phyloP scores from a whole-genome alignment of 2,113 vertebrate species.

The Ancistrus triradiatus region DNA sequence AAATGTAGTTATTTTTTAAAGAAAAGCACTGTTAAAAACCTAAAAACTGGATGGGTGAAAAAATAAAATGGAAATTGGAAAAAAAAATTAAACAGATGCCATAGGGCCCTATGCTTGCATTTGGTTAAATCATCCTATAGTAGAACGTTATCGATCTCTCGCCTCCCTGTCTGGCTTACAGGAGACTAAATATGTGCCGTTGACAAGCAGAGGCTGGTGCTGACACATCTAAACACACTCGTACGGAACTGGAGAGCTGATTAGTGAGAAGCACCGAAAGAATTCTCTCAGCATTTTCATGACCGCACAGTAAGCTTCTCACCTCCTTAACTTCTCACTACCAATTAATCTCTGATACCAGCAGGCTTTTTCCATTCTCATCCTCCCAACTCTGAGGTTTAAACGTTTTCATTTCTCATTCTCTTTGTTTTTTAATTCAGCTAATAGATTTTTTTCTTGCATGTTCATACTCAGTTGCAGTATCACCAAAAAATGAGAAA shows the following conservation, averaged over 20 bases:
- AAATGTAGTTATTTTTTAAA: no score
- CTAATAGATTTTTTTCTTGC: neutral
- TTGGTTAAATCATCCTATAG: no score
- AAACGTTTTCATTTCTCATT: neutral
- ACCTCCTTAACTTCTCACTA: conserved; percentile 8
- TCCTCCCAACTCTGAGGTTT: no score
- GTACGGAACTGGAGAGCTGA: conserved; percentile 18
- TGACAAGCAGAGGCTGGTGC: neutral
- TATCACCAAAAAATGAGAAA: neutral
- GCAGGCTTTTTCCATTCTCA: no score
- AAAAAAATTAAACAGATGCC: no score
- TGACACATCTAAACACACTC: conserved; percentile 11
- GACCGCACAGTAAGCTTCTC: conserved; percentile 21
- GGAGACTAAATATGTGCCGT: no score
- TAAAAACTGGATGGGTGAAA: no score
- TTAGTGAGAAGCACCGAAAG: conserved; percentile 35
- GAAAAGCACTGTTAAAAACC: no score
- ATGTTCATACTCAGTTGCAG: neutral
- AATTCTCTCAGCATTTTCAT: conserved; percentile 25
- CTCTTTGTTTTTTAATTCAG: neutral
- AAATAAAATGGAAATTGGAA: no score
- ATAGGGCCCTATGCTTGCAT: no score
- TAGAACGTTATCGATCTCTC: no score
- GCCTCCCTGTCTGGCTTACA: neutral
- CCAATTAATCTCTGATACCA: no score